Evolutionary conservation across 2,888 invertebrate genomes (phyloP), one percentile per base, ranked within the genome.

Genomic region (Meteorus colon): DNA sequence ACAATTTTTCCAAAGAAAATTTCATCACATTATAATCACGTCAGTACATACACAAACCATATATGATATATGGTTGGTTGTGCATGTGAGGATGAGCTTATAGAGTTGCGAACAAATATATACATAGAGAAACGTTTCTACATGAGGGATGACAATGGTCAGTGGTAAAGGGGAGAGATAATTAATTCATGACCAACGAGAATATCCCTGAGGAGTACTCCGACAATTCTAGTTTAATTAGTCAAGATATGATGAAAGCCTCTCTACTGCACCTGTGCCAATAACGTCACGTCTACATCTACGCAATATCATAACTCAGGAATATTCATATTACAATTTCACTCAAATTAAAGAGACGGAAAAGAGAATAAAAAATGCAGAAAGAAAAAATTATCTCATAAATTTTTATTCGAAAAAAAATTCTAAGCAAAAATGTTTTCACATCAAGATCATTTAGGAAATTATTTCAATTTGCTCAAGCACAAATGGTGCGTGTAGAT

Each of bases 221-320:
- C 81, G 82, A 85, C 86, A 85, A 85, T 85, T 84, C 81, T 80
- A 78, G 77, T 82, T 84, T 86, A 86, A 86, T 86, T 86, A 86
- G 85, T 85, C 85, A 85, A 86, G 84, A 86, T 84, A 84, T 84
- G 85, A 84, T 83, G 81, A 82, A 82, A 80, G 83, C 84, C 83
- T 82, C 83, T 84, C 37, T 31, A 16, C n/a, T 60, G 19, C 59
- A 69, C 34, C 59, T 37, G 41, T 12, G 60, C 29, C 37, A 34
- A 60, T 71, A 24, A 37, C n/a, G 55, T 19, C 55, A 55, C 55
- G 24, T 19, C 19, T n/a, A 55, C 55, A 19, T 19, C 24, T 65
- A 37, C n/a, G 3, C 65, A 65, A 70, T 34, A n/a, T 34, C 10
- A 19, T 19, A 77, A 71, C 60, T 72, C 73, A 60, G 71, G 48